Conservation (phyloP, 1,140 invertebrate genomes). For the Ceratosolen solmsi region DNA sequence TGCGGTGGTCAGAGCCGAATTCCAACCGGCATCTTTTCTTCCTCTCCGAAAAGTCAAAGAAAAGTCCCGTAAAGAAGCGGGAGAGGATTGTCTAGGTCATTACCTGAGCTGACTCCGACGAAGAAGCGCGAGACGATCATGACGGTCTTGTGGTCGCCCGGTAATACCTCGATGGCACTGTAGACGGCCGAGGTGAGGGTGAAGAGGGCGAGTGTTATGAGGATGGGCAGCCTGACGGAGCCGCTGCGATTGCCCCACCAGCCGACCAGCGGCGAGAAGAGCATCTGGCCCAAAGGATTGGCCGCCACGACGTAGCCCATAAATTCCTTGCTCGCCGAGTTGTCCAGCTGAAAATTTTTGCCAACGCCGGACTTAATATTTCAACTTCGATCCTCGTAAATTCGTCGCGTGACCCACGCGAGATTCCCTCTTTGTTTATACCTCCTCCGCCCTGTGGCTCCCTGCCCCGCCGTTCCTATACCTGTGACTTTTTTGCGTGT, state of each 20-base stretch:
- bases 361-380: constrained; percentile 26
- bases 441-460: neutral
- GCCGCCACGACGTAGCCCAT: constrained; percentile 90
- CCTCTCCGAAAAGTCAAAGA: neutral
- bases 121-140: constrained; percentile 86
- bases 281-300: constrained; percentile 90
- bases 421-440: neutral
- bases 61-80: neutral
- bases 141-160: constrained; percentile 75
- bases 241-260: constrained; percentile 86
- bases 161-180: constrained; percentile 81
- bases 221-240: constrained; percentile 81
- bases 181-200: constrained; percentile 85
- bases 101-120: constrained; percentile 90
- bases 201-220: constrained; percentile 83
- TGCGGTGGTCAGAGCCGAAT: neutral
- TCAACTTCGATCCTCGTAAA: constrained; percentile 45
- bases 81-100: neutral
- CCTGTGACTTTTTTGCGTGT: constrained; percentile 21
- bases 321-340: constrained; percentile 83
- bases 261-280: constrained; percentile 90
- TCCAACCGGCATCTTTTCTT: neutral
- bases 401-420: neutral
- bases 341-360: constrained; percentile 80
- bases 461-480: neutral